Conservation (phyloP, 2,888 invertebrate genomes). For the Lithophane socia region DNA sequence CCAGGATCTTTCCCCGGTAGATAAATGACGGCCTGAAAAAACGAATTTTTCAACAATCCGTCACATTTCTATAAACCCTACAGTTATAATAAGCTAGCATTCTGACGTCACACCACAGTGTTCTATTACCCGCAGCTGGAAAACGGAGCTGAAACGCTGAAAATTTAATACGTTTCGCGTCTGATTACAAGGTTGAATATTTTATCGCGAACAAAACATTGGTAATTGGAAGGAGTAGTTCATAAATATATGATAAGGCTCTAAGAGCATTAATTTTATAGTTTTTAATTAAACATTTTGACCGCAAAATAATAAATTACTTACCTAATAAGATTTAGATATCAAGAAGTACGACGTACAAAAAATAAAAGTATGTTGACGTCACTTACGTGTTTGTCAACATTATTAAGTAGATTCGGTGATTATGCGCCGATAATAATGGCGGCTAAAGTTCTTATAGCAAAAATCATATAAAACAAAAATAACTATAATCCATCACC, state of each 20-base stretch:
- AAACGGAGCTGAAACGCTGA: conserved; percentile 47
- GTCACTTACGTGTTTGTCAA: background rate
- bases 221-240: conserved; percentile 59
- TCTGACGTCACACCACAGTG: conserved; percentile 44
- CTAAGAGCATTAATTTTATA: conserved; percentile 18
- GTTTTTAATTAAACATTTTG: conserved; percentile 10
- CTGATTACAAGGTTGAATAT: conserved; percentile 62
- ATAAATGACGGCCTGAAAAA: background rate
- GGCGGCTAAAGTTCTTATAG: background rate
- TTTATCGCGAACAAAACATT: conserved; percentile 54
- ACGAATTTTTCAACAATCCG: background rate
- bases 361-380: background rate
- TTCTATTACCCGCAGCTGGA: conserved; percentile 45
- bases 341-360: no score
- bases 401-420: background rate
- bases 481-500: background rate
- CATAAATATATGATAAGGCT: conserved; percentile 45
- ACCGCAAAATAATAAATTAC: background rate
- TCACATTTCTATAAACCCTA: background rate
- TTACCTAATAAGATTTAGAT: background rate
- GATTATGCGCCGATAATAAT: background rate
- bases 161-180: conserved; percentile 58
- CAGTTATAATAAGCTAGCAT: conserved; percentile 16
- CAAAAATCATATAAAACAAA: background rate
- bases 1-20: no score